Evolutionary conservation across 2,113 vertebrate genomes (phyloP), one percentile per base, ranked within the genome.

Genomic region (Monarcha castaneiventris): DNA sequence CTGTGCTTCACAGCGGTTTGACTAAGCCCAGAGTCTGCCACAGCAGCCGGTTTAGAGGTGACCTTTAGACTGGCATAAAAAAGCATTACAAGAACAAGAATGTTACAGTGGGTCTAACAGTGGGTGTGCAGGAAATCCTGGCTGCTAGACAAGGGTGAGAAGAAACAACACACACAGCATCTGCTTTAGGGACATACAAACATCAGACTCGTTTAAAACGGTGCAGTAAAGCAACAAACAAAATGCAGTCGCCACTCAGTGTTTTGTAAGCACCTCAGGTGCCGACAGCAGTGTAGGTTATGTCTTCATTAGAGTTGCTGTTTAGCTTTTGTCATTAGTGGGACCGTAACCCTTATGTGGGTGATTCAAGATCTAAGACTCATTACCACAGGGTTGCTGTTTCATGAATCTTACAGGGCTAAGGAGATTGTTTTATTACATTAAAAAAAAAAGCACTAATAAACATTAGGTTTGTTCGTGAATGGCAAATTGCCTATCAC

Each of bases 121-220:
- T 49, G 72, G 81, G 73, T 81, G 69, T 87, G 74, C 81, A 93
- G 81, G 80, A 94, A 89, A 90, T 86, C 52, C 87, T 93, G 81
- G 62, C 93, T 94, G 84, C 78, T 73, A 72, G 58, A 91, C 77
- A 87, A 93, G 61, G 68, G 44, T 2, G 13, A 80, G 69, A 43
- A 78, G 84, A 51, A 87, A 68, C 58, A 72, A 17, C 84, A 90
- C 54, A 32, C 84, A 61, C 3, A 67, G 67, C 89, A 91, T 44
- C 91, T 95, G 89, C 87, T 91, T 87, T 80, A 62, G 91, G 87
- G 87, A 95, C 15, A 7, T 66, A 46, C 23, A 46, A 94, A 79
- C 46, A 87, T 72, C 80, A 64, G 66, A 62, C 33, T 82, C 14
- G 0, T 56, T 76, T 75, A 41, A 61, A 94, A 82, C 41, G 6